Base-by-base conservation (phyloP, 2,888 invertebrate species). In the Drosophila flavopinicola region DNA sequence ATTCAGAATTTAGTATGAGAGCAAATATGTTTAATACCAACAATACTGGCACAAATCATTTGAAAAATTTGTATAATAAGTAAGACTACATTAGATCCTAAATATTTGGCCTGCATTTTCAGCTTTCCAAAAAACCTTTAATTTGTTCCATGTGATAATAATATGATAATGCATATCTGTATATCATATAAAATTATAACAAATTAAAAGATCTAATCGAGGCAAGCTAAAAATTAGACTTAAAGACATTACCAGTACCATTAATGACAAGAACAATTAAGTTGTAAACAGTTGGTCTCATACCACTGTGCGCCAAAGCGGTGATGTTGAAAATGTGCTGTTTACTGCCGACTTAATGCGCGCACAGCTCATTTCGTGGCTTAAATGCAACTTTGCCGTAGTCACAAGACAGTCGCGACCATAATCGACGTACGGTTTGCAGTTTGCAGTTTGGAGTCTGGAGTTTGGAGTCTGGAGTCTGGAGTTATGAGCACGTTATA, bases 401-500 rank as follows among this genome's bases (percentile, higher is more conserved):
- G 56, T 47, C 72, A 42, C 49, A 58, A 70, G 82, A 63, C 76
- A 71, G 61, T 69, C 44, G 30, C 35, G 48, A 49, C 45, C 24
- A 32, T 69, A 74, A 82, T 87, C 83, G 74, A 83, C 65, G 83
- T 61, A 59, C 58, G 66, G 37, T 59, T 68, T 67, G n/a, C n/a
- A n/a, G n/a, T n/a, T n/a, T n/a, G n/a, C n/a, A n/a, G n/a, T n/a
- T n/a, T n/a, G n/a, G n/a, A n/a, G n/a, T n/a, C n/a, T n/a, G n/a
- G n/a, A n/a, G n/a, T n/a, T n/a, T n/a, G n/a, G n/a, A n/a, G n/a
- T n/a, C n/a, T n/a, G n/a, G n/a, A n/a, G n/a, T n/a, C n/a, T n/a
- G 59, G 44, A 82, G 65, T 75, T 87, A 82, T 78, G 83, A 58
- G 51, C 42, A 48, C 60, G 75, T 85, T 67, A 84, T 84, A 85